phyloP scores from a whole-genome alignment of 2,113 vertebrate genomes.

The Clinocottus analis region DNA sequence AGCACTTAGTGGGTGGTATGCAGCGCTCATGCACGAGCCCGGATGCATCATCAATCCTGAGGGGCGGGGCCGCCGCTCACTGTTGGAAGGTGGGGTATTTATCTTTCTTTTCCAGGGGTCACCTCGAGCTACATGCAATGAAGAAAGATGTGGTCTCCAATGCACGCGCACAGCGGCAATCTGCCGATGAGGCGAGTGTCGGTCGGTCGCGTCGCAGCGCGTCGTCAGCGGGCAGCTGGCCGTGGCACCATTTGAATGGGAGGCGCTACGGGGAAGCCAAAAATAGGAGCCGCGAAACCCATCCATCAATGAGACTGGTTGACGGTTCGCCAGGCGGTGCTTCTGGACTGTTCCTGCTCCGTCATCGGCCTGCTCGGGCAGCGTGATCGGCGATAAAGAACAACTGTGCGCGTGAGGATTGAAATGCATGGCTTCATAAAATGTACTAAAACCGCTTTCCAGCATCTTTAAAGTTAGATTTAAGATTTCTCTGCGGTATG shows the following conservation, averaged over 20 bases:
- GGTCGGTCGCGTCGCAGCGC: conserved; percentile 51
- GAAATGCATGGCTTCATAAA: not conserved
- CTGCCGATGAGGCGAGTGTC: conserved; percentile 49
- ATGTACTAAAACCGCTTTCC: not conserved
- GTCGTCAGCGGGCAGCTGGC: conserved; percentile 57
- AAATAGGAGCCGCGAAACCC: conserved; percentile 68
- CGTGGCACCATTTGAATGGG: conserved; percentile 37
- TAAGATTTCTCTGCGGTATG: not conserved
- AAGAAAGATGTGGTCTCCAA: conserved; percentile 16
- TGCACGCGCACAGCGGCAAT: conserved; percentile 29
- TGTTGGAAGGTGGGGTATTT: conserved; percentile 26
- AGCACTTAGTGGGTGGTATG: conserved; percentile 53
- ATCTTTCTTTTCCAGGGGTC: conserved; percentile 56
- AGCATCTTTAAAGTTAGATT: not conserved
- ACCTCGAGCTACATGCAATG: conserved; percentile 30
- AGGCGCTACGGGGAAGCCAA: conserved; percentile 49
- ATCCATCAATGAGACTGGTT: conserved; percentile 58
- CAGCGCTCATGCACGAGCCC: conserved; percentile 40
- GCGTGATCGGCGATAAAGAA: conserved; percentile 24
- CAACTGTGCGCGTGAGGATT: not conserved
- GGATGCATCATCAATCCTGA: conserved; percentile 57
- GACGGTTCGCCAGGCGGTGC: conserved; percentile 37
- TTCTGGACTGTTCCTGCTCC: conserved; percentile 46
- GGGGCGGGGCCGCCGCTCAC: not conserved
- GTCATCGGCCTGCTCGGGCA: conserved; percentile 31